Percentiles rank a stretch among this genome's conserved stretches.
Evolutionary conservation across 2,113 vertebrate genomes (phyloP).

Genomic region (Pipa parva): DNA sequence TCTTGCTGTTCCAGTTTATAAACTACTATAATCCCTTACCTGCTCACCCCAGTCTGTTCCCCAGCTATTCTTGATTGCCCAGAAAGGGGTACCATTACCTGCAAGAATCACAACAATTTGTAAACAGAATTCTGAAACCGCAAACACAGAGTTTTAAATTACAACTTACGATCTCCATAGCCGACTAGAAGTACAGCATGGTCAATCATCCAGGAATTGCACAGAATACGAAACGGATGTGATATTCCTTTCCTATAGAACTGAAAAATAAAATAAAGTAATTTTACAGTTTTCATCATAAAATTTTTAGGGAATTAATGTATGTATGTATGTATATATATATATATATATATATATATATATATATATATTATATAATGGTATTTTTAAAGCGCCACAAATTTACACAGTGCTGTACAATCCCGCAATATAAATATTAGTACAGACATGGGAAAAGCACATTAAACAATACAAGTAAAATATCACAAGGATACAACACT

Average conservation of each 20-base stretch:
- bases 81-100: conserved; percentile 76
- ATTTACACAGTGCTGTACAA: too few species aligned
- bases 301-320: too few species aligned
- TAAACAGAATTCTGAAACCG: not conserved
- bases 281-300: too few species aligned
- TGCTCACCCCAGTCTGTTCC: conserved; percentile 81
- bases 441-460: too few species aligned
- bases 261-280: conserved; percentile 47
- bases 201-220: conserved; percentile 84
- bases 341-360: too few species aligned
- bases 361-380: too few species aligned
- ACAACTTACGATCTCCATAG: conserved; percentile 77
- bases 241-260: conserved; percentile 82
- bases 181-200: conserved; percentile 84
- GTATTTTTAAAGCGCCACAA: too few species aligned
- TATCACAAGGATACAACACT: too few species aligned
- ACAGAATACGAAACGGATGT: conserved; percentile 77
- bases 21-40: conserved; percentile 55
- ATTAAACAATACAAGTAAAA: too few species aligned
- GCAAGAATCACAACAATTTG: conserved; percentile 6
- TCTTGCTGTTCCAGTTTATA: too few species aligned
- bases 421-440: too few species aligned
- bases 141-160: not conserved
- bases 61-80: conserved; percentile 95
- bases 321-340: too few species aligned